Evolutionary conservation across 2,888 invertebrate species (phyloP), one percentile per base, ranked within the genome.

Genomic region (Platerodrilus igneus): DNA sequence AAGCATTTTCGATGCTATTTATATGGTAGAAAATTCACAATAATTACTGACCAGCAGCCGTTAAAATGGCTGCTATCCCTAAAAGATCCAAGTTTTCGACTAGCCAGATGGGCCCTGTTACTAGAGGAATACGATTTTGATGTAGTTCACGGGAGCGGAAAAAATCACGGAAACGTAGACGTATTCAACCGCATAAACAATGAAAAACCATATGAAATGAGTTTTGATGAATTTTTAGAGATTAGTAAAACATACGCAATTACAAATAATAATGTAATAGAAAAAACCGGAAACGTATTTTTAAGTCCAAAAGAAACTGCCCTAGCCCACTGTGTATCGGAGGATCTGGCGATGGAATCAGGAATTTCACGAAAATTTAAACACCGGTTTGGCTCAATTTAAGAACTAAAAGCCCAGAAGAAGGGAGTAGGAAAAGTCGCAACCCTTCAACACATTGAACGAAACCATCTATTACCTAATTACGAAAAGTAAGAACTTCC

Each of bases 401-500:
- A 37, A 7, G 39, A 49, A 25, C 36, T 60, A n/a, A 9, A 44
- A 15, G 47, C 44, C 3, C 60, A 59, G 21, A 33, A 41, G 4
- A 47, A 47, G 25, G 28, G 32, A 20, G 37, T 47, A 15, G 60
- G 72, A 1, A 65, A 62, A 4, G 61, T 71, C 3, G 71, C 71
- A 4, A 48, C 68, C 5, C 47, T 73, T 2, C 47, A 63, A 26
- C 63, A 63, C 21, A 51, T 61, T 5, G 43, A 60, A 2, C 61
- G 70, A n/a, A 69, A 47, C n/a, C 38, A 64, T 71, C 9, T 73
- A 70, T 50, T 77, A 77, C 53, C 59, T 77, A 21, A 66, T 77
- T 3, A 77, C 77, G 0, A 77, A 77, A 50, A 55, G 60, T n/a
- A 53, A 58, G 19, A 72, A 69, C 49, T 67, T 53, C 48, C 60